Evolutionary conservation across 2,888 invertebrate species (phyloP), one percentile per base, ranked within the genome.

Genomic region (Cheilosia urbana): DNA sequence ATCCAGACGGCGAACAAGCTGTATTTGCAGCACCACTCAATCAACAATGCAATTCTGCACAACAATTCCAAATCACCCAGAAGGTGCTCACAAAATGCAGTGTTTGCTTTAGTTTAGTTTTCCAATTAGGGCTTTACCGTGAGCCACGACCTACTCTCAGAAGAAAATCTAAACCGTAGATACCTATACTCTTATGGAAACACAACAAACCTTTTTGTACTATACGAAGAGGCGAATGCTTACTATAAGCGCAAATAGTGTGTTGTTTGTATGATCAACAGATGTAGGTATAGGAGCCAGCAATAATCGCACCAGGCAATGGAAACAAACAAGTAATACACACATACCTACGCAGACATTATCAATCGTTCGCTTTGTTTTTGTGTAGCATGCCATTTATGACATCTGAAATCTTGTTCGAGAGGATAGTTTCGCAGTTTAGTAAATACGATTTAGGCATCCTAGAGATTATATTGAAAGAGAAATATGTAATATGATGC

Each of bases 61-160:
- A 60, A 71, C 49, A 60, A 49, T 60, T 17, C 40, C 71, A 60
- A 49, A 71, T 71, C 37, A 45, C 40, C 37, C 21, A 37, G 69
- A 57, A 57, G 57, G 9, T 45, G 21, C 55, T 30, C 30, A 34
- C 45, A 47, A 47, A 57, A n/a, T n/a, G 11, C 21, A 24, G 11
- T 37, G 71, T 60, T 37, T 60, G 19, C 71, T 40, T 60, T 40
- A 40, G 34, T 40, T 60, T 40, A 40, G 34, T 53, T 51, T 68
- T 55, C 30, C 51, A 71, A 71, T 60, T 71, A 71, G 51, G 40
- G 2, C 51, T 2, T 34, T 40, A 71, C 71, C 51, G 49, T 71
- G 60, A 60, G 71, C 49, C 60, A 13, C 13, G 30, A 37, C 9
- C 9, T 37, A 60, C 49, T 51, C 60, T 49, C 34, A 19, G 30